Base-by-base conservation (phyloP, 2,888 invertebrate genomes). In the Thelaira solivaga region DNA sequence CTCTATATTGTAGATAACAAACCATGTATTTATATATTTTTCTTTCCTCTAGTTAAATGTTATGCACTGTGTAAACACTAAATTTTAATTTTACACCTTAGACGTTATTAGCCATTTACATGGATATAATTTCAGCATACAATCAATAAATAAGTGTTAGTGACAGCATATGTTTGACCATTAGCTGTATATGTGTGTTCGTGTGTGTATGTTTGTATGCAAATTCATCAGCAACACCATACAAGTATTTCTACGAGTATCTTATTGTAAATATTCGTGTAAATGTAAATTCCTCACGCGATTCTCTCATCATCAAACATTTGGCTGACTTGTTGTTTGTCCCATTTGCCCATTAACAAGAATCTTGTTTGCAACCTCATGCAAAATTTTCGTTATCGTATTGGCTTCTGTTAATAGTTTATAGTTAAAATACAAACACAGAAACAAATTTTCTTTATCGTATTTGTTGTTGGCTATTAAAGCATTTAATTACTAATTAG, bases 231-330 rank as follows among this genome's bases (percentile, higher is more conserved):
- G n/a, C n/a, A 64, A 43, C 55, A 64, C 39, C 2, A 11, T 47
- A 18, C 1, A 31, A 53, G 53, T 61, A 61, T 61, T 61, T 68
- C n/a, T n/a, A n/a, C n/a, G n/a, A n/a, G 67, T 75, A 53, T 75
- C 67, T 61, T 39, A 47, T 61, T 45, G 74, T 68, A 75, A 75
- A 68, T 75, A 68, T 55, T 75, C 61, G 24, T 69, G 78, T 75
- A 76, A 81, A 80, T 80, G 77, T 68, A 74, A 80, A 75, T 78
- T 76, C 68, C 79, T 75, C 82, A 82, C 82, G 82, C 82, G 76
- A 82, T 82, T 80, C 75, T 71, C 79, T 77, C 81, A 73, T 77
- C 81, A 73, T 82, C 80, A 80, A 81, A 79, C 45, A 74, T 72
- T 79, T 61, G 31, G 29, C 55, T 68, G 26, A 4, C 47, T 39